Evolutionary conservation across 2,888 invertebrate genomes (phyloP).

Genomic region (Cordilura impudica): DNA sequence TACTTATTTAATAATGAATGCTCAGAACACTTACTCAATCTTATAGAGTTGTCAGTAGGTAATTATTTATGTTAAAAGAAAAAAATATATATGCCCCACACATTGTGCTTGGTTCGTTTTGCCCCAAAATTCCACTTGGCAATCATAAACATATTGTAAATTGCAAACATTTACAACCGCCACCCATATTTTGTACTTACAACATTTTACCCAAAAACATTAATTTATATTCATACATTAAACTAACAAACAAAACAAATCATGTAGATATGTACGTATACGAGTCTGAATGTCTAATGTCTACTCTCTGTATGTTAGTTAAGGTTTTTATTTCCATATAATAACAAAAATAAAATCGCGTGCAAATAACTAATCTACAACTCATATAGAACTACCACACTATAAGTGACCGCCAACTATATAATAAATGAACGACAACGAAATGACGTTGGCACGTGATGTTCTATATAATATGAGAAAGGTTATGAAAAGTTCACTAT

Average conservation of each 20-base stretch:
- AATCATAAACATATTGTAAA: slow-evolving; percentile 26
- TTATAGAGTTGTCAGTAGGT: no score
- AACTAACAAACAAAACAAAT: background rate
- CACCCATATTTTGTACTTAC: slow-evolving; percentile 20
- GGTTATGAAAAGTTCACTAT: slow-evolving; percentile 44
- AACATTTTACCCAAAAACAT: slow-evolving; percentile 1
- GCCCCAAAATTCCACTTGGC: no score
- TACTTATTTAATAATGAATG: no score
- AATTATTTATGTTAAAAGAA: no score
- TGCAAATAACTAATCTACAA: slow-evolving; percentile 53
- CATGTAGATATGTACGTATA: slow-evolving; percentile 2
- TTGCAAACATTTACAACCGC: slow-evolving; percentile 33
- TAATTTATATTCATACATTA: slow-evolving; percentile 28
- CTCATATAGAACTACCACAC: slow-evolving; percentile 33
- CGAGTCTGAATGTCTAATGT: no score
- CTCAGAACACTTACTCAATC: no score
- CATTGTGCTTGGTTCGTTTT: no score
- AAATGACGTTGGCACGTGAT: slow-evolving; percentile 49
- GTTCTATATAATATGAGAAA: slow-evolving; percentile 20
- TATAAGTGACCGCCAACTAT: slow-evolving; percentile 43
- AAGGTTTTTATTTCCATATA: background rate
- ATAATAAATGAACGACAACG: slow-evolving; percentile 50
- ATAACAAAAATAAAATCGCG: slow-evolving; percentile 49
- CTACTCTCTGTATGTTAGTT: background rate
- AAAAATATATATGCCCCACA: no score